Percentiles rank a stretch among this genome's conserved stretches.
These are phyloP conservation scores for Chondrilla cf. caribensis DNA, from an alignment of 37 sponge, comb jelly and placozoan species.

Conservation along the genomic window DNA sequence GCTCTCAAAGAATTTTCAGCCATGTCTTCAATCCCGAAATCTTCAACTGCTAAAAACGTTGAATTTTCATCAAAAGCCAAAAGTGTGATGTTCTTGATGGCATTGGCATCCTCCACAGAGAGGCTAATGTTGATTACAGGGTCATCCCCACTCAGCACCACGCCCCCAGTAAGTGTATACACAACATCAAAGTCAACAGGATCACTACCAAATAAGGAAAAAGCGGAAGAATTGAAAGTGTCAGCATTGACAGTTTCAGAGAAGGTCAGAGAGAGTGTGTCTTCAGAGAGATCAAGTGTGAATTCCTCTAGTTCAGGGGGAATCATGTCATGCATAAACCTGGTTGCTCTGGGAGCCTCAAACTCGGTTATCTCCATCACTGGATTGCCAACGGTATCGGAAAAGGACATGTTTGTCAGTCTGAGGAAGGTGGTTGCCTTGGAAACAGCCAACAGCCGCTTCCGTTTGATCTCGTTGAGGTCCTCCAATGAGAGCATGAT, in stretches of 20 bases:
- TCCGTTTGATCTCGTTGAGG: constrained; percentile 79
- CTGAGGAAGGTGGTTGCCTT: constrained; percentile 51
- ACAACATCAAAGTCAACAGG: neutral
- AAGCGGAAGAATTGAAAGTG: constrained; percentile 47
- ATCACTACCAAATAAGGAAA: constrained; percentile 24
- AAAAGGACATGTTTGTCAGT: constrained; percentile 27
- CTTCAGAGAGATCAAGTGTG: constrained; percentile 57
- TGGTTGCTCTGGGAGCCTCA: constrained; percentile 33
- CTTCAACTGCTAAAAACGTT: constrained; percentile 50
- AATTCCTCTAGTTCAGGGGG: constrained; percentile 55
- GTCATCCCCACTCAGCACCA: constrained; percentile 45
- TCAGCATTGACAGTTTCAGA: constrained; percentile 73
- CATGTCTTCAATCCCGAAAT: constrained; percentile 61
- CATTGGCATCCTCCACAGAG: constrained; percentile 48
- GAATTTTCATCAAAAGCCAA: constrained; percentile 53
- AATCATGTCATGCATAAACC: constrained; percentile 41
- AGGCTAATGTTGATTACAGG: constrained; percentile 52
- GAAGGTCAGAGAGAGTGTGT: constrained; percentile 67
- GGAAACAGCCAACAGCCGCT: constrained; percentile 47
- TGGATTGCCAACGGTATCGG: constrained; percentile 65
- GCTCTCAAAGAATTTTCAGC: constrained; percentile 40
- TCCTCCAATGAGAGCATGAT: constrained; percentile 61
- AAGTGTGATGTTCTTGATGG: constrained; percentile 66
- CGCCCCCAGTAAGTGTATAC: constrained; percentile 70
- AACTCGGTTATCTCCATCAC: constrained; percentile 35